Evolutionary conservation across 2,888 invertebrate genomes (phyloP), one percentile per base, ranked within the genome.

Genomic region (Augochlorella aurata): DNA sequence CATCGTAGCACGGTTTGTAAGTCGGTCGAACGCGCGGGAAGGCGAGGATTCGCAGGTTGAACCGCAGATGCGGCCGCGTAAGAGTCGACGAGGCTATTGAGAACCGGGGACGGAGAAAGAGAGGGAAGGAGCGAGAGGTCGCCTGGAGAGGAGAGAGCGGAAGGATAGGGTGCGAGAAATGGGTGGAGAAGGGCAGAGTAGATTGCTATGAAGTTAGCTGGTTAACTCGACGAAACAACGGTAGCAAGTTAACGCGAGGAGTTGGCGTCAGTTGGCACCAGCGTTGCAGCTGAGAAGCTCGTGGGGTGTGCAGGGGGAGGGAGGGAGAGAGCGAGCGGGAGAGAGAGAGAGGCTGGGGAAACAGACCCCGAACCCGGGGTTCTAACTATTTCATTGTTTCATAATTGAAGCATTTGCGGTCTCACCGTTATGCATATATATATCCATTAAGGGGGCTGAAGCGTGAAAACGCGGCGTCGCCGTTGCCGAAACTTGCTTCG

Each of bases 301-400:
- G 61, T n/a, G 66, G 49, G 77, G 71, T 24, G 7, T 14, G 44
- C 38, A 14, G 14, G 24, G 14, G 21, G n/a, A 21, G 54, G 18
- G 12, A 21, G 54, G 4, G 54, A 7, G 24, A 16, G 58, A 58
- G 58, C 21, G 66, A 29, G 77, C 74, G 49, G 52, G 61, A 52
- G 76, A 2, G 18, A 54, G 38, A 0, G 38, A 29, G 76, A 24
- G 10, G 24, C 61, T 18, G 50, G 61, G 69, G 58, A 50, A 58
- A 58, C 58, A 77, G 78, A 77, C 76, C 74, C 67, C 76, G 81
- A 77, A 81, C 82, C 81, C 71, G 85, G 77, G 84, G 87, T 85
- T 88, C 90, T 90, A 92, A 92, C 92, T 92, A 91, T 92, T 92
- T 92, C 92, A 92, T 92, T 92, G 92, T 92, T 92, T 92, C 91